Evolutionary conservation across 2,888 invertebrate species (phyloP), one percentile per base, ranked within the genome.

Genomic region (Hemistola chrysoprasaria): DNA sequence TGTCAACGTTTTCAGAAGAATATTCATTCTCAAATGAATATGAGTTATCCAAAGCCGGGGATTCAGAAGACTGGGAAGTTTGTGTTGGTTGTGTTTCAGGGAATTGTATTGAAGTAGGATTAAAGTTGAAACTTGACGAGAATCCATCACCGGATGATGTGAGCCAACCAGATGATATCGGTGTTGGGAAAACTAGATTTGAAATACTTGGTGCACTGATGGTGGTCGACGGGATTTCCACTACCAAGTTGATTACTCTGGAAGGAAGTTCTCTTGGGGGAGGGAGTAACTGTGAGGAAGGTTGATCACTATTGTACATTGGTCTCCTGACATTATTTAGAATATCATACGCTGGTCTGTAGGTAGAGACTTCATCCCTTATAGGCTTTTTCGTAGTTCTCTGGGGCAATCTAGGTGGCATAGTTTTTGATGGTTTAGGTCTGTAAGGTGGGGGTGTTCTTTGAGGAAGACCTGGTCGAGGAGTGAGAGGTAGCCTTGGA

Each of bases 111-210:
- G 83, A 70, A 8, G 83, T 77, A 1, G 83, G 79, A 29, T 60
- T 71, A 50, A 86, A 85, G 47, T 81, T 79, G 40, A 84, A 79
- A 41, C 76, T 78, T 11, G 87, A 83, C 21, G 86, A 77, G 49
- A 86, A 87, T 28, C 79, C 87, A 34, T 85, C 57, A 11, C 78
- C 78, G 11, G 86, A 80, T 38, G 88, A 87, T 4, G 87, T 88
- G 23, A 86, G 47, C 88, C 88, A 88, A 25, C 86, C 81, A 21
- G 88, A 79, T 23, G 87, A 87, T 20, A 76, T 68, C 1, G 81
- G 73, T 7, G 85, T 81, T 16, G 88, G 87, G 71, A 88, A 88
- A 23, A 88, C 71, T 29, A 88, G 55, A 38, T 74, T 76, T 11
- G 81, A 63, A 35, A 54, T 46, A 22, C 65, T 61, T 9, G 67